Percentiles rank a stretch among this genome's conserved stretches.
phyloP scores from a whole-genome alignment of 2,888 invertebrate species.

The Ethmia dodecea region DNA sequence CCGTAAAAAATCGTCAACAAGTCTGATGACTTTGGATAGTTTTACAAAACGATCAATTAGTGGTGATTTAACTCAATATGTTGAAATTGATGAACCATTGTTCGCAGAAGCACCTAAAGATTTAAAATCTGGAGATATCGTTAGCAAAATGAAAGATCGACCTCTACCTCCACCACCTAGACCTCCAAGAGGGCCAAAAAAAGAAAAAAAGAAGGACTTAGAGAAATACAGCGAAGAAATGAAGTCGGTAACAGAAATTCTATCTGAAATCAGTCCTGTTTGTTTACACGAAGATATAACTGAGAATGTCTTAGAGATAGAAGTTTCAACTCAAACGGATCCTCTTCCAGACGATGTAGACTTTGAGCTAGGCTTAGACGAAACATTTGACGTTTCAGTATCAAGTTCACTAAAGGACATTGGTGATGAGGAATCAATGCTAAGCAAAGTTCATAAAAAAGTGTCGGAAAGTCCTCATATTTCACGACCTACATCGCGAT shows the following conservation, averaged over 20 bases:
- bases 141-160: conserved; percentile 90
- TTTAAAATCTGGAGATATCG: conserved; percentile 84
- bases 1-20: conserved; percentile 78
- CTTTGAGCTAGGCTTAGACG: conserved; percentile 77
- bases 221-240: conserved; percentile 19
- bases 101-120: conserved; percentile 79
- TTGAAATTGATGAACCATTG: conserved; percentile 78
- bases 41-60: conserved; percentile 58
- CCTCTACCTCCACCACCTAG: conserved; percentile 92
- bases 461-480: conserved; percentile 63
- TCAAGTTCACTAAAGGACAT: conserved; percentile 67
- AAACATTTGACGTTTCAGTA: conserved; percentile 62
- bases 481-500: conserved; percentile 71
- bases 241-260: conserved; percentile 21
- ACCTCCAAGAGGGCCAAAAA: conserved; percentile 82
- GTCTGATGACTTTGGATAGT: conserved; percentile 72
- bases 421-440: conserved; percentile 72
- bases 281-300: conserved; percentile 29
- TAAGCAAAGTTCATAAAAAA: conserved; percentile 65
- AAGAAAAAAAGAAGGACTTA: conserved; percentile 46
- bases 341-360: conserved; percentile 88
- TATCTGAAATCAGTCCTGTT: conserved; percentile 24
- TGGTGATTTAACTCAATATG: conserved; percentile 75
- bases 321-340: conserved; percentile 91
- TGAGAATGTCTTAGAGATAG: conserved; percentile 78